A percentile compares a stretch with the other conserved stretches of the same genome.
Evolutionary conservation across 2,113 vertebrate species (phyloP).

Genomic region (Bos taurus): DNA sequence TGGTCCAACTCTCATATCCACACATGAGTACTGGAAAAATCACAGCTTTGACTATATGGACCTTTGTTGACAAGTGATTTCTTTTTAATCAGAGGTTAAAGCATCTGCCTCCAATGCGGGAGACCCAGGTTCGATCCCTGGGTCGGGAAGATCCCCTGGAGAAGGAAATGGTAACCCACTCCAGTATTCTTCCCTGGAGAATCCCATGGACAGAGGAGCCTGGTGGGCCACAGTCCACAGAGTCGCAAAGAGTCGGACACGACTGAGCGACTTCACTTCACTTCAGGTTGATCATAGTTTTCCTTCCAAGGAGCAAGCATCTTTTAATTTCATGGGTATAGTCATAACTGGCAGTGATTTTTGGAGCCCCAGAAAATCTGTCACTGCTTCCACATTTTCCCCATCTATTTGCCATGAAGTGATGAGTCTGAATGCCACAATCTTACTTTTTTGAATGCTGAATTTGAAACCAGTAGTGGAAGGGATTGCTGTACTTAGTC

Average conservation of each 20-base stretch:
- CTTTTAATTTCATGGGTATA: not conserved
- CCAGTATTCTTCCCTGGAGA: too few relatives aligned
- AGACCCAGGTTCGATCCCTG: too few relatives aligned
- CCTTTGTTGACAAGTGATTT: not conserved
- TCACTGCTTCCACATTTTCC: not conserved
- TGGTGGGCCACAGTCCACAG: too few relatives aligned
- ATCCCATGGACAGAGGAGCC: too few relatives aligned
- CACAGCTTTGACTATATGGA: not conserved
- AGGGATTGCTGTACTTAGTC: not conserved
- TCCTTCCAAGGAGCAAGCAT: not conserved
- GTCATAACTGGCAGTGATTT: not conserved
- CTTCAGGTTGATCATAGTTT: not conserved
- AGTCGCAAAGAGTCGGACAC: too few relatives aligned
- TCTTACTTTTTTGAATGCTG: not conserved
- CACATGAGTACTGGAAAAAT: not conserved
- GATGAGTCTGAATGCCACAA: not conserved
- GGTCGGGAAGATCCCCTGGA: too few relatives aligned
- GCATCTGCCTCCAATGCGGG: too few relatives aligned
- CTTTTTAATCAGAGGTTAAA: not conserved
- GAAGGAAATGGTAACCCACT: too few relatives aligned
- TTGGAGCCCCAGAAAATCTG: not conserved
- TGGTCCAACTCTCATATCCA: not conserved
- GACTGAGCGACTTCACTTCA: too few relatives aligned
- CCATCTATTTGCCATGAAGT: not conserved
- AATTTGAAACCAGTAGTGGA: not conserved